Base-by-base conservation (phyloP, 2,113 vertebrate species). In the Malurus melanocephalus region DNA sequence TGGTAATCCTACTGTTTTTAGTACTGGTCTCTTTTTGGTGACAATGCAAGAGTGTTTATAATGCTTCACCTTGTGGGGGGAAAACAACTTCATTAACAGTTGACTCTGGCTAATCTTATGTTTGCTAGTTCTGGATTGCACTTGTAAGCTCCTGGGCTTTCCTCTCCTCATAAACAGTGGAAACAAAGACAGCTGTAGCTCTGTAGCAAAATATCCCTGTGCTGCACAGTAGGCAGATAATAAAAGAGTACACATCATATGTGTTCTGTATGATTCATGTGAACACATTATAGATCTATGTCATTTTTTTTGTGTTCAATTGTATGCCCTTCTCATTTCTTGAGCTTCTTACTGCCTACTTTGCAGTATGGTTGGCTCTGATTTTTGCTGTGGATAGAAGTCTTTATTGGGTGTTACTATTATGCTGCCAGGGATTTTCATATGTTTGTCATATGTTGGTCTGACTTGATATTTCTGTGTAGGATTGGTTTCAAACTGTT, bases 1-100 rank as follows among this genome's bases (percentile, higher is more conserved):
- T 57, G 51, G 56, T 95, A 91, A 93, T 92, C 73, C 91, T 55
- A 3, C 66, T 84, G 80, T 1, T 88, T 87, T 92, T 76, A 88
- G 73, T 79, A 80, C 60, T 60, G 53, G 52, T 53, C 27, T 80
- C 60, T 81, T 85, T 87, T 27, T 62, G 73, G 52, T 75, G 80
- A 74, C 79, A 48, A 17, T 45, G 59, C 24, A 77, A 55, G 51
- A 76, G 33, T 82, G 35, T 85, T 93, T 65, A 43, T 75, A 91
- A 53, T 72, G 28, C 80, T 91, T 86, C 48, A 65, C 59, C 71
- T 93, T 72, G 10, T 73, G 6, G 62, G 49, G 65, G 9, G 20
- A 27, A 88, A 79, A 46, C 48, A 80, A 73, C 40, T 86, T 84
- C 80, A 60, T 83, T 84, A 88, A 30, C 30, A 27, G 60, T 69